Base-by-base conservation (phyloP, 1,140 invertebrate genomes). In the Melanaphis sacchari region DNA sequence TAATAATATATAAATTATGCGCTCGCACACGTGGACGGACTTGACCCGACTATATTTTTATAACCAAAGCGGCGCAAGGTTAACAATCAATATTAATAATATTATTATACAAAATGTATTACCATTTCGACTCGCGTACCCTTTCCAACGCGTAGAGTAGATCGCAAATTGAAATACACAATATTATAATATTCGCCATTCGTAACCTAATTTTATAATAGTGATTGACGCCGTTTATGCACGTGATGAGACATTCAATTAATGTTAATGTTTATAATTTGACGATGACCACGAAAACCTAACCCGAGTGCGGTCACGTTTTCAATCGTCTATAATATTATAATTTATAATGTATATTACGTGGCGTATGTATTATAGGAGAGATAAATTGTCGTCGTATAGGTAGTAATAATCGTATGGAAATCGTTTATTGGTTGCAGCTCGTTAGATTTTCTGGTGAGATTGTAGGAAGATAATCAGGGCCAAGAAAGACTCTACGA, bases 251-350 rank as follows among this genome's bases (percentile, higher is more conserved):
- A 76, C 59, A 76, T n/a, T 76, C n/a, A 76, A 76, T 76, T 76
- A 66, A n/a, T 76, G 59, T 76, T 76, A 76, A 76, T 76, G 59
- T 76, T 76, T 76, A 76, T 76, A 76, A 76, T 76, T 76, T n/a
- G 59, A 76, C n/a, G 59, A 18, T 76, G 59, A 76, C 59, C 59
- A 76, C 59, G 59, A 76, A 76, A 76, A 76, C 59, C n/a, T 66
- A 31, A n/a, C 18, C n/a, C 31, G n/a, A 0, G 59, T n/a, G 31
- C 59, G 59, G 59, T 76, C 59, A 76, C 59, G n/a, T 76, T 76
- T n/a, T 76, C 59, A 18, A 76, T 76, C 59, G 31, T 76, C 59
- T n/a, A 76, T 76, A 76, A n/a, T 18, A n/a, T 76, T 76, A 76
- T 76, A 76, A 76, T 26, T 26, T 49, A 49, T 46, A 46, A 46